Percentiles rank a stretch among this genome's conserved stretches.
Conservation (phyloP, 37 sponge, comb jelly and placozoan species). For the Spongilla lacustris region DNA sequence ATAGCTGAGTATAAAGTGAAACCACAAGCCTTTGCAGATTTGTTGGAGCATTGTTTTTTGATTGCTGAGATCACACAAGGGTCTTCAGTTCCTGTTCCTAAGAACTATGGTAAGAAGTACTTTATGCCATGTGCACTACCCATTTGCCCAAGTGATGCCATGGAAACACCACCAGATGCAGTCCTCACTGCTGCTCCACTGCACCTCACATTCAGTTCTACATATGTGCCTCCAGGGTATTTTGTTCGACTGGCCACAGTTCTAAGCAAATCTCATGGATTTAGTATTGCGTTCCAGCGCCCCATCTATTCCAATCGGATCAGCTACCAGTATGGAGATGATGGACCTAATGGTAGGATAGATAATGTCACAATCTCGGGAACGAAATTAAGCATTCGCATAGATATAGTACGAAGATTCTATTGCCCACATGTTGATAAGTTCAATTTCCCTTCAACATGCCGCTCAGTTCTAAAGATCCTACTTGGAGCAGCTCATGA, state of each 20-base stretch:
- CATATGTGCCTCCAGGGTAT: conserved; percentile 56
- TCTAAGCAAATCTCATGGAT: not conserved
- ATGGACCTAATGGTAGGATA: not conserved
- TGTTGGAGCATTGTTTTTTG: conserved; percentile 28
- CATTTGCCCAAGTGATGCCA: not conserved
- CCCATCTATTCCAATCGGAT: conserved; percentile 36
- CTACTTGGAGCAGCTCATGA: too few species aligned
- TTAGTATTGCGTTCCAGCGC: not conserved
- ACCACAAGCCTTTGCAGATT: conserved; percentile 29
- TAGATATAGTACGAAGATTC: not conserved
- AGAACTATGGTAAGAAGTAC: conserved; percentile 5
- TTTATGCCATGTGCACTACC: conserved; percentile 37
- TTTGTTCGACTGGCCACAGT: conserved; percentile 43
- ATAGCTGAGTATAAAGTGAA: not conserved
- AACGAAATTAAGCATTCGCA: not conserved
- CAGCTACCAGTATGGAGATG: conserved; percentile 10
- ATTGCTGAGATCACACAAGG: not conserved
- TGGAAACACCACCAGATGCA: not conserved
- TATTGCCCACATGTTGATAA: not conserved
- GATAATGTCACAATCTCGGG: conserved; percentile 28
- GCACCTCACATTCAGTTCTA: conserved; percentile 22
- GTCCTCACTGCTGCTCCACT: conserved; percentile 37
- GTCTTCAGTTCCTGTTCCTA: not conserved
- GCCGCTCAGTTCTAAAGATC: too few species aligned
- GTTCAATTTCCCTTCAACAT: too few species aligned